phyloP scores from a whole-genome alignment of 1,140 invertebrate genomes.

The Bacillus rossius region DNA sequence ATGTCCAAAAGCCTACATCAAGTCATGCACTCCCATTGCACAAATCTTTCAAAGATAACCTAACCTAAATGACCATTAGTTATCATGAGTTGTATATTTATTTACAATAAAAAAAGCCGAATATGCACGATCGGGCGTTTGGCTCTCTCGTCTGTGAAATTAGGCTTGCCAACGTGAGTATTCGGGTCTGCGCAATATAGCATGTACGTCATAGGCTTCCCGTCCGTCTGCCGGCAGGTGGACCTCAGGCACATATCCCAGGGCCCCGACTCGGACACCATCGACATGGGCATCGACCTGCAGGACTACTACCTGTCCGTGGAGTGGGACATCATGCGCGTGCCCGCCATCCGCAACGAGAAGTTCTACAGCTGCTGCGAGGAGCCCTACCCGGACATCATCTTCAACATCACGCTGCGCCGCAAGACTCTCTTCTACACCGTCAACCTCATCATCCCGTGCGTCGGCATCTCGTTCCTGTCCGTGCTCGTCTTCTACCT shows the following conservation, averaged over 20 bases:
- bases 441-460: conserved; percentile 93
- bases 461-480: conserved; percentile 94
- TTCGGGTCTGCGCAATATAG: too few relatives aligned
- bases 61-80: too few relatives aligned
- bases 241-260: conserved; percentile 81
- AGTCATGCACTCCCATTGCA: too few relatives aligned
- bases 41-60: too few relatives aligned
- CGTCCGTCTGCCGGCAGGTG: too few relatives aligned
- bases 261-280: conserved; percentile 71
- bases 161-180: too few relatives aligned
- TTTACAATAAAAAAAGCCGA: too few relatives aligned
- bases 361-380: conserved; percentile 89
- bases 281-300: conserved; percentile 85
- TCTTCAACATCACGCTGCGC: conserved; percentile 95
- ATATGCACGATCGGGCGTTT: too few relatives aligned
- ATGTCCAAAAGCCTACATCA: too few relatives aligned
- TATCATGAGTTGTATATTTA: too few relatives aligned
- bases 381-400: conserved; percentile 92
- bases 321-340: conserved; percentile 94
- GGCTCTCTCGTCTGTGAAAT: too few relatives aligned
- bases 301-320: conserved; percentile 95
- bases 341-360: conserved; percentile 80
- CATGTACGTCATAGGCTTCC: too few relatives aligned
- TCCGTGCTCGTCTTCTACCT: conserved; percentile 98
- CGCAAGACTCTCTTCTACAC: conserved; percentile 97